Evolutionary conservation across 2,113 vertebrate species (phyloP), one percentile per base, ranked within the genome.

Genomic region (Chaenogobius annularis): DNA sequence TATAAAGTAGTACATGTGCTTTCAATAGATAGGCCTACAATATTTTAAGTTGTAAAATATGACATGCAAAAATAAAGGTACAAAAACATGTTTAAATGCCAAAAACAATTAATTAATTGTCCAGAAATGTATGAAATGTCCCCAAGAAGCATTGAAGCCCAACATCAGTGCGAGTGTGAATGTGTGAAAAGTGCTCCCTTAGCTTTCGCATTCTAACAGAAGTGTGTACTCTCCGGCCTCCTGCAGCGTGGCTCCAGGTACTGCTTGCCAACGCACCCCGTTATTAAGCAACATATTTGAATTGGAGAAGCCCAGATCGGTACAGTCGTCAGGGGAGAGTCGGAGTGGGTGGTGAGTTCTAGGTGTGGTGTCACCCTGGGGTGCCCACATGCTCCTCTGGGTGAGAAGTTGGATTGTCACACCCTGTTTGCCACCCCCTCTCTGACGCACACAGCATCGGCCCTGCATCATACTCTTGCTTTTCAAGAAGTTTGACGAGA

Each of bases 201-300:
- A 93, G 92, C 93, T 79, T 92, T 92, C 85, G 78, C 44, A 31
- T 76, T 68, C 75, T 61, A 74, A 78, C 83, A 81, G 86, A 72
- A 82, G 78, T 85, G 80, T 77, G 73, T 87, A 85, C 88, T 72
- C 80, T 72, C 78, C 48, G 26, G 73, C 77, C 79, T 59, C 85
- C 80, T 59, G 62, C 50, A 79, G 93, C 91, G 81, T 87, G 90
- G 90, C 92, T 92, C 82, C 87, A 90, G 92, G 93, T 92, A 90
- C 74, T 67, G 78, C 86, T 90, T 85, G 69, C 88, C 91, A 90
- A 91, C 90, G 80, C 81, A 75, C 61, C 80, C 90, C 89, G 89
- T 93, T 92, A 92, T 92, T 92, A 93, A 93, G 90, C 89, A 93
- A 92, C 91, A 92, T 92, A 93, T 94, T 93, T 93, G 90, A 89